Percentiles rank a stretch among this genome's conserved stretches.
Conservation (phyloP, 2,113 vertebrate species). For the Oceanites oceanicus region DNA sequence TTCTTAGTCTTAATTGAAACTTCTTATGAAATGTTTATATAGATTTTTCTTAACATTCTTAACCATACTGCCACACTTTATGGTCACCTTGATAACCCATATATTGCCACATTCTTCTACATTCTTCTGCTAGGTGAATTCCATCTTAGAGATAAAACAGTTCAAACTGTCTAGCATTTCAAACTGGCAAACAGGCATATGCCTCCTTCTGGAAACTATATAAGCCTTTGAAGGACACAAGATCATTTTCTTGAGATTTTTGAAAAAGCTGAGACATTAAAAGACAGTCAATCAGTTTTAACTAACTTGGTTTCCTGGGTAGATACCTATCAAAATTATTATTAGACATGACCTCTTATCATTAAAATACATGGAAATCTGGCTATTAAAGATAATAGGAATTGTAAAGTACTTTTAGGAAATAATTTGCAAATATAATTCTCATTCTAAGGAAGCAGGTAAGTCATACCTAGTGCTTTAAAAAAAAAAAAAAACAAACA, state of each 20-base stretch:
- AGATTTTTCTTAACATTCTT: neutral
- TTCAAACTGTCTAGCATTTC: neutral
- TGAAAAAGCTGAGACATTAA: neutral
- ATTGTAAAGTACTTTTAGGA: neutral
- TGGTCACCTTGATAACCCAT: neutral
- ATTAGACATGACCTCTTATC: neutral
- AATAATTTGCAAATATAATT: neutral
- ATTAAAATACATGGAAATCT: neutral
- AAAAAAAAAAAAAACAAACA: no score
- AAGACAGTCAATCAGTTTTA: neutral
- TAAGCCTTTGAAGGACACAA: neutral
- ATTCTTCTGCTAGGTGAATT: neutral
- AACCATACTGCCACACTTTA: neutral
- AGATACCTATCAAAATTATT: neutral
- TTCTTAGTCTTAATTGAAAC: neutral
- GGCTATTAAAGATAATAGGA: neutral
- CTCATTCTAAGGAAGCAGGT: neutral
- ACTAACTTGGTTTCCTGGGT: neutral
- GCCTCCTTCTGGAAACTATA: neutral
- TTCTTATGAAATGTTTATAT: neutral
- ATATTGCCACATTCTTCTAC: neutral
- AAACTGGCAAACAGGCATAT: neutral
- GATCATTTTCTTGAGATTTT: neutral
- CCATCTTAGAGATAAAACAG: neutral
- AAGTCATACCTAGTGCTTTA: neutral